Evolutionary conservation across 2,888 invertebrate genomes (phyloP), one percentile per base, ranked within the genome.

Genomic region (Phanerotoma sp.): DNA sequence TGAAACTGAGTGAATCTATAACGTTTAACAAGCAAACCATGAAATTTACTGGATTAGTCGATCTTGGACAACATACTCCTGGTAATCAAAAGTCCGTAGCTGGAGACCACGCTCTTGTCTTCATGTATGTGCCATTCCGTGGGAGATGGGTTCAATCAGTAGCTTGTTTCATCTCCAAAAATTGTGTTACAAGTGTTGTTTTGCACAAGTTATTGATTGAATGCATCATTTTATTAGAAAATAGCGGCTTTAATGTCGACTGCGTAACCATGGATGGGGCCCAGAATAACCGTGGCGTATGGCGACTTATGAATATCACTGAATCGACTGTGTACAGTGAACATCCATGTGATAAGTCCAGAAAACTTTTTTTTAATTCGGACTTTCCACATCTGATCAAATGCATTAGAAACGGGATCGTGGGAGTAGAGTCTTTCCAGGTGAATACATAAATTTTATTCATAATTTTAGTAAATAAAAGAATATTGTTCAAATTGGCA

Each of bases 51-150:
- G 64, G 64, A 10, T 62, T 63, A 49, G 54, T 55, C 1, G 58
- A 64, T 30, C 35, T 66, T 7, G 63, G 64, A 16, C 21, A 60
- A 21, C 38, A 61, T 30, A 65, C 65, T 9, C 62, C 64, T 9
- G 20, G 52, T 9, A 9, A 61, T 22, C 52, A 56, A 13, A 44
- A 51, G 48, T 48, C 57, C 16, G 40, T 40, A 20, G 21, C 38
- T 11, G 68, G 58, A 18, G 68, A 70, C 30, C 65, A 69, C 51
- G 68, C 67, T 3, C 18, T 68, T 6, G 67, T 67, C 3, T 60
- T 68, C 3, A 64, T 62, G 59, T 66, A 61, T 55, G 58, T 62
- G 37, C 63, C 65, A 9, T 63, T 64, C 13, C 53, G 37, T 21
- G 61, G 58, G 11, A 50, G 42, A 38, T 68, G 62, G 56, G 52